phyloP scores from a whole-genome alignment of 2,888 invertebrate species.

The Cephus nigrinus region DNA sequence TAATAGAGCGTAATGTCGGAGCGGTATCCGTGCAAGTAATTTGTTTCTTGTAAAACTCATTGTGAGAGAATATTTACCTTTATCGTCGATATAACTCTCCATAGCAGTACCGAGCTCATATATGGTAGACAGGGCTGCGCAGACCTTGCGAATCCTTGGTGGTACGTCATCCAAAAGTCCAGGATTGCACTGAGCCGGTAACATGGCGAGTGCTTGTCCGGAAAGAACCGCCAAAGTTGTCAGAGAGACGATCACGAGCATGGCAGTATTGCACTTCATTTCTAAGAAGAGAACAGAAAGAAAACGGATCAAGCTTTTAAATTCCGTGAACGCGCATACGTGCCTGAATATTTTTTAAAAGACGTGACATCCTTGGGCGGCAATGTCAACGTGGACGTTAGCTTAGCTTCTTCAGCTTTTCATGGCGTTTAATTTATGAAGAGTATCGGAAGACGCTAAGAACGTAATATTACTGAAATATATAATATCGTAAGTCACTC shows the following conservation, averaged over 20 bases:
- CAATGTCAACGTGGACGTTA: no score
- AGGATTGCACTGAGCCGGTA: conserved; percentile 71
- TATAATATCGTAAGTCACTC: no score
- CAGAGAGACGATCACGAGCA: conserved; percentile 20
- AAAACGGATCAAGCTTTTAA: background rate
- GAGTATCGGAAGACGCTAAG: no score
- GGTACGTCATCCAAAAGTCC: conserved; percentile 73
- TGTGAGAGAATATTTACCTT: conserved; percentile 56
- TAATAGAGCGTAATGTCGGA: no score
- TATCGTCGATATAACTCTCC: conserved; percentile 70
- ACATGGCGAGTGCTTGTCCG: conserved; percentile 62
- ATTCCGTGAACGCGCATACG: no score
- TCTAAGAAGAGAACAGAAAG: conserved; percentile 22
- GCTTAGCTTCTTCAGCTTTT: no score
- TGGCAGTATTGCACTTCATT: conserved; percentile 38
- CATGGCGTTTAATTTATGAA: no score
- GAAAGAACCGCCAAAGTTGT: conserved; percentile 43
- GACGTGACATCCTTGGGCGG: no score
- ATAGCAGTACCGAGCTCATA: conserved; percentile 74
- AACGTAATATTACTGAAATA: no score
- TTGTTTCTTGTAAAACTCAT: no score
- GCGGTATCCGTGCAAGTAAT: no score
- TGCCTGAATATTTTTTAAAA: no score
- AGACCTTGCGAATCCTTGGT: conserved; percentile 73
- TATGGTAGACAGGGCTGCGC: conserved; percentile 75